Percentiles rank a stretch among this genome's conserved stretches.
Conservation (phyloP, 2,797 vertebrate species). For the Anableps anableps region DNA sequence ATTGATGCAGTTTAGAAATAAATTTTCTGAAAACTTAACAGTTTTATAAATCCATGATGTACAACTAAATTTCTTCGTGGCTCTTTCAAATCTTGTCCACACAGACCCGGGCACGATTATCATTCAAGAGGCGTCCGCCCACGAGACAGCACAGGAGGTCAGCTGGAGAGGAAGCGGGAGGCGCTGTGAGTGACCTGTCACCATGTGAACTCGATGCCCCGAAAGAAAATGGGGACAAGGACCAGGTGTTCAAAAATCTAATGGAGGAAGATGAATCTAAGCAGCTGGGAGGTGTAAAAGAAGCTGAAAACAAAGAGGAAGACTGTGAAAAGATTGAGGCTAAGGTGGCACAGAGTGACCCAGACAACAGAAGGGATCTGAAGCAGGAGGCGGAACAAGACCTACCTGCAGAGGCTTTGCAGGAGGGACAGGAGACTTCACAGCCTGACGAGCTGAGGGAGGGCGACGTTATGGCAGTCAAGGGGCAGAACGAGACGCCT, state of each 20-base stretch:
- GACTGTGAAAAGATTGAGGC: slow-evolving; percentile 56
- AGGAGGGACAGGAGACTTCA: slow-evolving; percentile 37
- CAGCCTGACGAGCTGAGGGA: slow-evolving; percentile 19
- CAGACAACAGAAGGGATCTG: not conserved
- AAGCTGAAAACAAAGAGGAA: slow-evolving; percentile 36
- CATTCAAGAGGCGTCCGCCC: slow-evolving; percentile 82
- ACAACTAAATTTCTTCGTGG: not conserved
- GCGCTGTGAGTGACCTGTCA: slow-evolving; percentile 27
- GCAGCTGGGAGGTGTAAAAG: slow-evolving; percentile 25
- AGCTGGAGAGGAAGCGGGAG: slow-evolving; percentile 62
- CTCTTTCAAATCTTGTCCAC: slow-evolving; percentile 6
- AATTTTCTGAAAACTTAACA: too few relatives aligned
- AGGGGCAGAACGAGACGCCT: slow-evolving; percentile 31
- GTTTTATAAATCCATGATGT: too few relatives aligned
- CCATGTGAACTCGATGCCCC: slow-evolving; percentile 53
- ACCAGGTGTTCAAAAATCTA: slow-evolving; percentile 42
- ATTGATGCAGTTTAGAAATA: not conserved
- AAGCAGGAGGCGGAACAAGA: slow-evolving; percentile 34
- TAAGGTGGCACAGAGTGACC: slow-evolving; percentile 26
- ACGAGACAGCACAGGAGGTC: slow-evolving; percentile 82
- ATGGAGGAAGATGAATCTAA: slow-evolving; percentile 32
- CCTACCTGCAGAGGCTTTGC: slow-evolving; percentile 29
- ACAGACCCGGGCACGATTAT: slow-evolving; percentile 80
- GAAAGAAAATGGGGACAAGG: slow-evolving; percentile 60
- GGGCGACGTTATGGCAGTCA: slow-evolving; percentile 18